Evolutionary conservation across 2,113 vertebrate species (phyloP).

Genomic region (Sakesphorus luctuosus): DNA sequence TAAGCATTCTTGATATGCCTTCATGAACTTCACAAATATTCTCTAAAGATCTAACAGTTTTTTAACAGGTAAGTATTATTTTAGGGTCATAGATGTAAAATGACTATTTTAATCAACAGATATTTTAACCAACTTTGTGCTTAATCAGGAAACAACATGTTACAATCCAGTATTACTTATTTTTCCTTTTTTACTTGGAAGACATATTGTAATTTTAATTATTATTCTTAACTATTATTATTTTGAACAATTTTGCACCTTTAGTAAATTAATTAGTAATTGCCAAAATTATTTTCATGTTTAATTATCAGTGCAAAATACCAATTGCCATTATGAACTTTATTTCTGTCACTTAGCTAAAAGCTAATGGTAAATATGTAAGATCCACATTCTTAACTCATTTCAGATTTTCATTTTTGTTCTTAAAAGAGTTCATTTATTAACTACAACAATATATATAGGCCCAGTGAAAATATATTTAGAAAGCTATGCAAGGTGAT

Average conservation of each 20-base stretch:
- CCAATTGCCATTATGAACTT: not conserved
- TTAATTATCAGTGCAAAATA: slow-evolving; percentile 36
- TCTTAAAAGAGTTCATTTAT: not conserved
- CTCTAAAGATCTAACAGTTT: not conserved
- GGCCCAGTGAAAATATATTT: not conserved
- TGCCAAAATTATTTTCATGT: not conserved
- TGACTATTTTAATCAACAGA: not conserved
- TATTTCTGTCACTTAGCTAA: not conserved
- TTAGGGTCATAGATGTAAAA: not conserved
- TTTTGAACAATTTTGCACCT: not conserved
- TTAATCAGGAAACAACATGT: not conserved
- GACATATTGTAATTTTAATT: not conserved
- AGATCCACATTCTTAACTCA: not conserved
- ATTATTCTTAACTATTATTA: not conserved
- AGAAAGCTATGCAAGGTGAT: not conserved
- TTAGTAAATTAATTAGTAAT: slow-evolving; percentile 6
- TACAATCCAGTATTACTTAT: not conserved
- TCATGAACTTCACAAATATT: not conserved
- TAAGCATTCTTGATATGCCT: not conserved
- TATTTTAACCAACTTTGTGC: not conserved
- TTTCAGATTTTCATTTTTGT: not conserved
- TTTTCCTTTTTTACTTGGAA: not conserved
- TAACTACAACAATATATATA: not conserved
- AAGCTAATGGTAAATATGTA: not conserved
- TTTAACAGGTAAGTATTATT: not conserved